Percentiles rank a stretch among this genome's conserved stretches.
phyloP scores from a whole-genome alignment of 92 coral and sea anemone genomes.

The Epizoanthus fatuus region DNA sequence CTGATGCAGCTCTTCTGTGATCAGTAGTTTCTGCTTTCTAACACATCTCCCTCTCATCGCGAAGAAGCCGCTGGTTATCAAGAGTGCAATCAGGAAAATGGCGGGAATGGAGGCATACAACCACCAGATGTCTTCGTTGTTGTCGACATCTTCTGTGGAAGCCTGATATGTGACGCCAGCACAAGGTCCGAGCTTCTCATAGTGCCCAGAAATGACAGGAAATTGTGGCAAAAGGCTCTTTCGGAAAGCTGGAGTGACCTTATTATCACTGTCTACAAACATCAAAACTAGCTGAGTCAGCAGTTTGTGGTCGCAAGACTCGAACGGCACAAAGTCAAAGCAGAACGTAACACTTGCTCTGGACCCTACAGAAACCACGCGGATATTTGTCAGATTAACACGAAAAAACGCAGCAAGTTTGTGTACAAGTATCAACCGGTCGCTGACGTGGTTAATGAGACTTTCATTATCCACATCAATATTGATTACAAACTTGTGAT shows the following conservation, averaged over 20 bases:
- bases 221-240: constrained; percentile 67
- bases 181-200: constrained; percentile 60
- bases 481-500: constrained; percentile 66
- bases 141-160: constrained; percentile 45
- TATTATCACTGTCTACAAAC: constrained; percentile 52
- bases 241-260: constrained; percentile 63
- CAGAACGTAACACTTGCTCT: constrained; percentile 73
- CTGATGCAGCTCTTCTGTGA: constrained; percentile 6
- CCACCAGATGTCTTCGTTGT: constrained; percentile 82
- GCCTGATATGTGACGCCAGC: constrained; percentile 25
- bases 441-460: constrained; percentile 68
- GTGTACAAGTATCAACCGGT: constrained; percentile 65
- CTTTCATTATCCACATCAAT: constrained; percentile 68
- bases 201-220: constrained; percentile 65
- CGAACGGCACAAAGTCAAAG: constrained; percentile 66
- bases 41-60: constrained; percentile 36
- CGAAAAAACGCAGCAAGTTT: constrained; percentile 72
- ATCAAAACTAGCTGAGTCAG: constrained; percentile 16
- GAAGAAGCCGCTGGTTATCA: constrained; percentile 81
- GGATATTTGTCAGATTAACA: constrained; percentile 70
- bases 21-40: constrained; percentile 4
- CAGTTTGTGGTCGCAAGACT: constrained; percentile 48
- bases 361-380: constrained; percentile 65
- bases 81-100: constrained; percentile 74
- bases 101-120: constrained; percentile 90